Evolutionary conservation across 2,797 vertebrate genomes (phyloP).

Genomic region (Scyliorhinus canicula): DNA sequence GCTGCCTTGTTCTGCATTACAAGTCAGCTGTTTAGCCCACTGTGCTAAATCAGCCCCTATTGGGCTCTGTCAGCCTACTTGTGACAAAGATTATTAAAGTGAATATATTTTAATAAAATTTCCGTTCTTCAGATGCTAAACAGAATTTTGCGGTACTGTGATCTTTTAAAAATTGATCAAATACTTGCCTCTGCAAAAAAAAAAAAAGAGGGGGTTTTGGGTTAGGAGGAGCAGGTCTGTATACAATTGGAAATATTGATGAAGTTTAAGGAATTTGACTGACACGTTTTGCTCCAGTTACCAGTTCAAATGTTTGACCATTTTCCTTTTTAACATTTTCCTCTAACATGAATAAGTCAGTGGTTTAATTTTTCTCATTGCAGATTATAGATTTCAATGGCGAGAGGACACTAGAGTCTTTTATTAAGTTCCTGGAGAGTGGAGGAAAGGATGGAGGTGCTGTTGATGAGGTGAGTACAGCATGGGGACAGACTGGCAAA

Average conservation of each 20-base stretch:
- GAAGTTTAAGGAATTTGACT: neutral
- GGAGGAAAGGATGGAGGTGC: constrained; percentile 88
- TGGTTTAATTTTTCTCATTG: neutral
- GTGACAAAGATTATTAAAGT: no score
- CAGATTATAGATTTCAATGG: constrained; percentile 95
- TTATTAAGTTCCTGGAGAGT: constrained; percentile 90
- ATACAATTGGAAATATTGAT: neutral
- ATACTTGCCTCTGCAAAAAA: neutral
- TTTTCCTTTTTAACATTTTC: no score
- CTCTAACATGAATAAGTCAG: no score
- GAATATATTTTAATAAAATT: no score
- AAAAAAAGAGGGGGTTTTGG: no score
- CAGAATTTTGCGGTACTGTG: neutral
- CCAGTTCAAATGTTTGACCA: neutral
- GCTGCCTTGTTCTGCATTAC: no score
- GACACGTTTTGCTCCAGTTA: neutral
- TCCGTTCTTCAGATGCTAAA: neutral
- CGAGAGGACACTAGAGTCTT: constrained; percentile 87
- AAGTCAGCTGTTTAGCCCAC: no score
- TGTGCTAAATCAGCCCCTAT: no score
- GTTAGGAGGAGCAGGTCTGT: neutral
- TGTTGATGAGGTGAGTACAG: constrained; percentile 68
- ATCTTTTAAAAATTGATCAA: neutral
- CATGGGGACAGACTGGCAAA: neutral
- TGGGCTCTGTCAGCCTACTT: no score